These are phyloP conservation scores for Drosophila mayri DNA, from an alignment of 1,140 invertebrate genomes.

Conservation along the genomic window DNA sequence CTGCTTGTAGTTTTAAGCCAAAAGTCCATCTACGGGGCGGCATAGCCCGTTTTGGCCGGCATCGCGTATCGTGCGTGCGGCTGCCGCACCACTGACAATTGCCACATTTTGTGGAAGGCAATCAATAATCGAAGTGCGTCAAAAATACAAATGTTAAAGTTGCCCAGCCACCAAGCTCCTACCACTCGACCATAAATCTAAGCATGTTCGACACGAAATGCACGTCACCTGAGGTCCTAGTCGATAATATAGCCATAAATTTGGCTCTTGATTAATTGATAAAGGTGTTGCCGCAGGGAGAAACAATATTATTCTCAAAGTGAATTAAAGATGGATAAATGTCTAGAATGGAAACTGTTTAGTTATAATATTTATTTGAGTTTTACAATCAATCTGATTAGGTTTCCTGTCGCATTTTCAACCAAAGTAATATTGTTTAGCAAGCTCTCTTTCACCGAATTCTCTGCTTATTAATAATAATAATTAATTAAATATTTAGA, in stretches of 20 bases:
- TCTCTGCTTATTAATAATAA: too few relatives aligned
- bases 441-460: too few relatives aligned
- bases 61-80: constrained; percentile 56
- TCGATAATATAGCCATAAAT: constrained; percentile 34
- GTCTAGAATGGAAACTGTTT: not conserved
- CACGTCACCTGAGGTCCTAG: constrained; percentile 22
- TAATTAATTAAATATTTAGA: too few relatives aligned
- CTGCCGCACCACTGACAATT: constrained; percentile 60
- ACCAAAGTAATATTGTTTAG: too few relatives aligned
- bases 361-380: too few relatives aligned
- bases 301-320: not conserved
- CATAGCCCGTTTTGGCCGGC: constrained; percentile 51
- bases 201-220: constrained; percentile 32
- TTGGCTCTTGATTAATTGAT: constrained; percentile 52
- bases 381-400: not conserved
- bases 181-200: constrained; percentile 17
- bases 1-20: constrained; percentile 53
- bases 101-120: constrained; percentile 79
- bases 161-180: constrained; percentile 19
- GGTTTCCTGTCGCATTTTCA: too few relatives aligned
- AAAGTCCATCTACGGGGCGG: constrained; percentile 51
- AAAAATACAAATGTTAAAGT: constrained; percentile 74
- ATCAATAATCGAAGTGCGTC: constrained; percentile 81
- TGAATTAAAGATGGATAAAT: not conserved
- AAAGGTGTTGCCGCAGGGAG: constrained; percentile 4